phyloP scores from a whole-genome alignment of 2,888 invertebrate species.

The Trisateles emortualis region DNA sequence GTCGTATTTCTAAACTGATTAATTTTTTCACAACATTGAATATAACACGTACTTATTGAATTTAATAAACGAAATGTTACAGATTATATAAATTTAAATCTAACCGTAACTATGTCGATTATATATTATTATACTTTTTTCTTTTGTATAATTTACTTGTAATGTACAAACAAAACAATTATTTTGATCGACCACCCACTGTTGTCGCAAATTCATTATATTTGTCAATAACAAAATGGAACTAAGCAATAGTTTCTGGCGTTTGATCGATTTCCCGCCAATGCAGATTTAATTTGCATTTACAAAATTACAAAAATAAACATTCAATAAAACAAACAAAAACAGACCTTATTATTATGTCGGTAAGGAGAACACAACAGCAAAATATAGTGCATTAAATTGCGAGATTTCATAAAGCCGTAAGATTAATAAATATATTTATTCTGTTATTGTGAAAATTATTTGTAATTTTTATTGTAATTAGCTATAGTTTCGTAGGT shows the following conservation, averaged over 20 bases:
- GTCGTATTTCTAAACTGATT: too few relatives aligned
- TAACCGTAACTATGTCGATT: too few relatives aligned
- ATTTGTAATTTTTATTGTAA: slow-evolving; percentile 24
- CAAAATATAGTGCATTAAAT: slow-evolving; percentile 16
- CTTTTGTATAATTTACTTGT: too few relatives aligned
- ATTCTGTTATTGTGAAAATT: slow-evolving; percentile 30
- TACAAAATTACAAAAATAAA: slow-evolving; percentile 13
- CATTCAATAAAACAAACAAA: slow-evolving; percentile 9
- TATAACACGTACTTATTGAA: too few relatives aligned
- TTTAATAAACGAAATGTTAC: too few relatives aligned
- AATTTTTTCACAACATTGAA: too few relatives aligned
- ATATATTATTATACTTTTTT: too few relatives aligned
- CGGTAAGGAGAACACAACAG: not conserved
- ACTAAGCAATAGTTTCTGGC: slow-evolving; percentile 23
- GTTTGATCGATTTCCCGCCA: slow-evolving; percentile 34
- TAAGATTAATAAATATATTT: slow-evolving; percentile 20
- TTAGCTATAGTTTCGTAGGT: slow-evolving; percentile 27
- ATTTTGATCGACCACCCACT: not conserved
- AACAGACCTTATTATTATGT: slow-evolving; percentile 4
- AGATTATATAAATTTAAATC: too few relatives aligned
- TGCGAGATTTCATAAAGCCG: slow-evolving; percentile 27
- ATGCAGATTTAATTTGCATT: slow-evolving; percentile 23
- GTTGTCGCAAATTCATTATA: slow-evolving; percentile 21
- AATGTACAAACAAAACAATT: slow-evolving; percentile 3
- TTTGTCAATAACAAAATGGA: slow-evolving; percentile 35